These are phyloP conservation scores for Sturnus vulgaris DNA, from an alignment of 2,113 vertebrate genomes.

Conservation along the genomic window DNA sequence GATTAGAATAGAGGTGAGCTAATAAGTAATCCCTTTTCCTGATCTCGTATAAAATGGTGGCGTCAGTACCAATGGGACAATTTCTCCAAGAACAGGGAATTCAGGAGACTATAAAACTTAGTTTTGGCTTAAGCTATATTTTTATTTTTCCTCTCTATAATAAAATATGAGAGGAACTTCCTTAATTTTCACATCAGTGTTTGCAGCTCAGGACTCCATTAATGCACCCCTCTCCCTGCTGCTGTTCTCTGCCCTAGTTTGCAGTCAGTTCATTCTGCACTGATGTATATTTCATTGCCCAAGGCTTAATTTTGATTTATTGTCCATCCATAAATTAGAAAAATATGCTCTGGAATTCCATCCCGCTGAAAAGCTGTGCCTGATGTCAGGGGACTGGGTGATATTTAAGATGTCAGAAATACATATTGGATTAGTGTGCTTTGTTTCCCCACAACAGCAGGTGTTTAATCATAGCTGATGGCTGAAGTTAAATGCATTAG, in stretches of 20 bases:
- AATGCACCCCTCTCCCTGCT: conserved; percentile 73
- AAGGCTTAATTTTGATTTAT: conserved; percentile 99
- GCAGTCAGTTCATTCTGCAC: conserved; percentile 88
- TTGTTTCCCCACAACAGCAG: conserved; percentile 99
- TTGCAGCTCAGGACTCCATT: conserved; percentile 78
- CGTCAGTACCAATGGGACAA: background rate
- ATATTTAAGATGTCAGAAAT: conserved; percentile 99
- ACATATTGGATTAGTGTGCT: conserved; percentile 99
- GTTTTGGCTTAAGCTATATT: background rate
- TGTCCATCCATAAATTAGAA: conserved; percentile 99
- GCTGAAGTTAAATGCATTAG: conserved; percentile 98
- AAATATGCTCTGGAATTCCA: conserved; percentile 99
- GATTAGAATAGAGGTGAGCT: background rate
- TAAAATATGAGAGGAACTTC: conserved; percentile 67
- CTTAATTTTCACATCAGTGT: conserved; percentile 67
- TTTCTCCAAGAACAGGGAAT: background rate
- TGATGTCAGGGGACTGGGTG: conserved; percentile 98
- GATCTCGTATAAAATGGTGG: background rate
- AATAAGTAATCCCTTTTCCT: background rate
- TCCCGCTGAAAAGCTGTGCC: conserved; percentile 92
- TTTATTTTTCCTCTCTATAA: conserved; percentile 34
- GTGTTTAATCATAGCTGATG: conserved; percentile 99
- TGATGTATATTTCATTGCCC: conserved; percentile 99
- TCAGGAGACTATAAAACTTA: background rate
- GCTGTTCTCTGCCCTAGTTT: conserved; percentile 87